Evolutionary conservation across 2,888 invertebrate species (phyloP).

Genomic region (Lordiphosa andalusiaca): DNA sequence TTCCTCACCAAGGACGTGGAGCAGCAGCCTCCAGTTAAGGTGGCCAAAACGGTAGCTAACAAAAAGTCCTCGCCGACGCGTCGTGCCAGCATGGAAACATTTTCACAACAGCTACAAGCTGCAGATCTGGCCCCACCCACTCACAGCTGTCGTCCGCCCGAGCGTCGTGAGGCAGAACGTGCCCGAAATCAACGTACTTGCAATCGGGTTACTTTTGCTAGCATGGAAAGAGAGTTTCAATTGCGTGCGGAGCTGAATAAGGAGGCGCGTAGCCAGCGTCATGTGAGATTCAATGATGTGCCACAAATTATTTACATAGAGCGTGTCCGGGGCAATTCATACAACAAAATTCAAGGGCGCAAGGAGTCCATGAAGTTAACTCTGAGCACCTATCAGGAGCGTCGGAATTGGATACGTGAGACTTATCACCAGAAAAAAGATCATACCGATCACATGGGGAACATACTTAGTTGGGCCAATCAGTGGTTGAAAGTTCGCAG

Average conservation of each 20-base stretch:
- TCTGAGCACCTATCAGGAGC: constrained; percentile 50
- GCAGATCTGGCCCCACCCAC: constrained; percentile 22
- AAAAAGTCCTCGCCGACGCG: constrained; percentile 14
- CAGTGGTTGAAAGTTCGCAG: constrained; percentile 84
- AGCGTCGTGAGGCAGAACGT: constrained; percentile 40
- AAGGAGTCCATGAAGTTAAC: constrained; percentile 45
- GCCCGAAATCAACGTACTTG: constrained; percentile 42
- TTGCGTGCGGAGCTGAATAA: constrained; percentile 26
- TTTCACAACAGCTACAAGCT: constrained; percentile 42
- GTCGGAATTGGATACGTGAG: constrained; percentile 52
- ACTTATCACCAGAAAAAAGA: constrained; percentile 69
- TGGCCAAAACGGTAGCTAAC: constrained; percentile 20
- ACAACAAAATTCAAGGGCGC: constrained; percentile 34
- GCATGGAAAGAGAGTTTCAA: constrained; percentile 62
- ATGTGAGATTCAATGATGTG: constrained; percentile 67
- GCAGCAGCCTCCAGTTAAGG: constrained; percentile 25
- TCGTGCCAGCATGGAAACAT: constrained; percentile 37
- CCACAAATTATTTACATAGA: constrained; percentile 65
- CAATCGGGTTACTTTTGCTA: constrained; percentile 64
- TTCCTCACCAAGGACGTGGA: constrained; percentile 80
- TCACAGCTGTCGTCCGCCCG: constrained; percentile 16
- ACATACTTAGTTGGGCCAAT: constrained; percentile 85
- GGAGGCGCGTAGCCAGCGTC: constrained; percentile 42
- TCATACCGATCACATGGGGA: constrained; percentile 80
- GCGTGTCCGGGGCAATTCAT: constrained; percentile 37